Conservation (phyloP, 2,888 invertebrate species). For the Netelia inedita region DNA sequence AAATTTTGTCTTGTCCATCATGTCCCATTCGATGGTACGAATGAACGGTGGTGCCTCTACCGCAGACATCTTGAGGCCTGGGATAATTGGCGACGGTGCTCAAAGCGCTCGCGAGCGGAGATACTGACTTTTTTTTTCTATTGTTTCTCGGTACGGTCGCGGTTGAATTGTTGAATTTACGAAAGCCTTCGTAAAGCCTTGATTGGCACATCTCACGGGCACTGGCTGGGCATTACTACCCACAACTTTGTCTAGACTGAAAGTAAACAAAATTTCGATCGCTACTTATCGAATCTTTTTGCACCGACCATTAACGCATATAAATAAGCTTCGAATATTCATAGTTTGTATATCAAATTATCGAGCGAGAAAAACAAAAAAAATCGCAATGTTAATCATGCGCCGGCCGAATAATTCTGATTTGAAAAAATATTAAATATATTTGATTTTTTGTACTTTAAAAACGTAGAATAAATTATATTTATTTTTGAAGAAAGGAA, state of each 20-base stretch:
- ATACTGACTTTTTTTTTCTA: not conserved
- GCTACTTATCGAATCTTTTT: not conserved
- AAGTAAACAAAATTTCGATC: slow-evolving; percentile 15
- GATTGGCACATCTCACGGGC: slow-evolving; percentile 81
- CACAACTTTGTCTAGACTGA: slow-evolving; percentile 66
- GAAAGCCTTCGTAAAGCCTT: slow-evolving; percentile 73
- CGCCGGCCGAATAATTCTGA: not conserved
- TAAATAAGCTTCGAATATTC: not conserved
- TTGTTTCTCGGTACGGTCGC: slow-evolving; percentile 38
- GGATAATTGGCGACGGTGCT: slow-evolving; percentile 31
- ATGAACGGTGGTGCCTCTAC: slow-evolving; percentile 89
- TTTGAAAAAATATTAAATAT: not conserved
- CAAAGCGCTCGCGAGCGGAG: slow-evolving; percentile 1
- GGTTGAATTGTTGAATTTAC: slow-evolving; percentile 42
- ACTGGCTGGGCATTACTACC: slow-evolving; percentile 79
- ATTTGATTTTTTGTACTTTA: not conserved
- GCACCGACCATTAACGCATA: not conserved
- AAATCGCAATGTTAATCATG: not conserved
- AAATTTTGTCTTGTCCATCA: slow-evolving; percentile 98
- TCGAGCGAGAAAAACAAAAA: not conserved
- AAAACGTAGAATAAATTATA: no score
- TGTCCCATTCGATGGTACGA: slow-evolving; percentile 97
- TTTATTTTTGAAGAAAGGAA: not conserved
- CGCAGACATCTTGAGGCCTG: slow-evolving; percentile 83
- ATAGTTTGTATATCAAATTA: not conserved